These are phyloP conservation scores for Poecile montanus DNA, from an alignment of 2,797 vertebrate genomes.

Conservation along the genomic window DNA sequence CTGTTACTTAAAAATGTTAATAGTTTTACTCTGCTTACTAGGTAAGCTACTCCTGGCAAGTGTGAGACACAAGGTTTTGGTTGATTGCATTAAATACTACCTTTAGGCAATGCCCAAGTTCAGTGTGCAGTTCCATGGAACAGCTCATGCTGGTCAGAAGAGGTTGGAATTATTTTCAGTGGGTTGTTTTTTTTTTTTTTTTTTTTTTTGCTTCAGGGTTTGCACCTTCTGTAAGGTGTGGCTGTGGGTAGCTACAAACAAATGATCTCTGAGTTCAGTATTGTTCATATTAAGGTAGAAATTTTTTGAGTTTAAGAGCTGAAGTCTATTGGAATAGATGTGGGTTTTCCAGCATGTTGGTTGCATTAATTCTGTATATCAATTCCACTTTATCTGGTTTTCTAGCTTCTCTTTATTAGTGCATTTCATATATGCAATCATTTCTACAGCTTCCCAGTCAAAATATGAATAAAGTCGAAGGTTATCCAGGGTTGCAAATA, in stretches of 20 bases:
- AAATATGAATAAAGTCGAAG: neutral
- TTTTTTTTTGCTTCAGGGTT: neutral
- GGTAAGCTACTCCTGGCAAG: neutral
- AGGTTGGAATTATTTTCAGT: neutral
- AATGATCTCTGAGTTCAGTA: neutral
- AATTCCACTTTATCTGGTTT: neutral
- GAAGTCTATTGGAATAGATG: neutral
- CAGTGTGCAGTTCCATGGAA: neutral
- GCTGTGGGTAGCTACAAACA: neutral
- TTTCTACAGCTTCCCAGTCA: neutral
- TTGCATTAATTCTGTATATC: neutral
- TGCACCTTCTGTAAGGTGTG: neutral
- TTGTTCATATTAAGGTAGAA: neutral
- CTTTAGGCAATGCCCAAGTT: neutral
- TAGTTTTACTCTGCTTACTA: neutral
- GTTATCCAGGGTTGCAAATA: neutral
- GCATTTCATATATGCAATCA: neutral
- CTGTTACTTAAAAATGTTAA: conserved; percentile 20
- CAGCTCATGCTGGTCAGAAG: neutral
- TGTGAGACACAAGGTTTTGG: neutral
- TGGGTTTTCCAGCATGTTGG: neutral
- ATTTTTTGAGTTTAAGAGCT: neutral
- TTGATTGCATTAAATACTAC: neutral
- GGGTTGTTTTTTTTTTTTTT: neutral
- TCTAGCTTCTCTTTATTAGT: neutral